Evolutionary conservation across 2,888 invertebrate genomes (phyloP).

Genomic region (Cheilosia urbana): DNA sequence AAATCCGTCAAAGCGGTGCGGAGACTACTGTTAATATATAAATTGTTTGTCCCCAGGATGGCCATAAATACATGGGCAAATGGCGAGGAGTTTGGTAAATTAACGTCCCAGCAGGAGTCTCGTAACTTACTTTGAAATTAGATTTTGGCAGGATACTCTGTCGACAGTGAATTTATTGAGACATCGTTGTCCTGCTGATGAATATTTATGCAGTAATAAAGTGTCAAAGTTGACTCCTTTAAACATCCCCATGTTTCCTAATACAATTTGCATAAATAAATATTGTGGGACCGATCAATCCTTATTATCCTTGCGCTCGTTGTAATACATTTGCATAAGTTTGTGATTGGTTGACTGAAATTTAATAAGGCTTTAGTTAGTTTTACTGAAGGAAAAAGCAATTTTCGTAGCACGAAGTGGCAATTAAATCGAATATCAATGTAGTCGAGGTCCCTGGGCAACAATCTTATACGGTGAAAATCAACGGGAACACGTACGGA

Average conservation of each 20-base stretch:
- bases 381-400: slow-evolving; percentile 31
- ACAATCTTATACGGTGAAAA: no score
- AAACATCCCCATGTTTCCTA: slow-evolving; percentile 58
- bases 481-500: no score
- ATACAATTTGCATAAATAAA: slow-evolving; percentile 75
- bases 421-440: no score
- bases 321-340: slow-evolving; percentile 60
- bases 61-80: not conserved
- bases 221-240: slow-evolving; percentile 73
- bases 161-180: slow-evolving; percentile 67
- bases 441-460: no score
- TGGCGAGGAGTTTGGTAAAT: slow-evolving; percentile 3
- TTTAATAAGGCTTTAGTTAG: slow-evolving; percentile 65
- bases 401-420: slow-evolving; percentile 11
- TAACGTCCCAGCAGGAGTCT: slow-evolving; percentile 33
- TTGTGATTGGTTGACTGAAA: slow-evolving; percentile 34
- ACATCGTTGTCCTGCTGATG: slow-evolving; percentile 62
- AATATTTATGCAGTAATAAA: slow-evolving; percentile 72
- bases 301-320: slow-evolving; percentile 44
- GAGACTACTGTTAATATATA: not conserved
- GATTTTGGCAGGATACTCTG: slow-evolving; percentile 53
- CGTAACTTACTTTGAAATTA: slow-evolving; percentile 62
- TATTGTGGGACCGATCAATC: slow-evolving; percentile 67
- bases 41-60: not conserved
- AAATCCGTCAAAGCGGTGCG: not conserved